phyloP scores from a whole-genome alignment of 2,113 vertebrate genomes.

The Tragelaphus scriptus region DNA sequence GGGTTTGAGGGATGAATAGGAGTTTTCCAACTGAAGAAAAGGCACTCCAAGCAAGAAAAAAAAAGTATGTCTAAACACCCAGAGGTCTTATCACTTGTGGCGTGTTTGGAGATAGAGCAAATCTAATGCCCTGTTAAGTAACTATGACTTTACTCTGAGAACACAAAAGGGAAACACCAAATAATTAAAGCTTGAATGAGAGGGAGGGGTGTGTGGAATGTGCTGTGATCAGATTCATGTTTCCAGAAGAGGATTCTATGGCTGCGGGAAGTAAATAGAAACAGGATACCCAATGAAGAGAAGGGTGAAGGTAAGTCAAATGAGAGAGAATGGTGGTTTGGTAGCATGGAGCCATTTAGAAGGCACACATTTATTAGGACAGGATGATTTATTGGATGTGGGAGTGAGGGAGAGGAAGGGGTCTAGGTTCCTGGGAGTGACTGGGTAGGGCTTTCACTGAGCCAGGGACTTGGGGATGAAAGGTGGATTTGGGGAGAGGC shows the following conservation, averaged over 20 bases:
- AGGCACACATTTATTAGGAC: background rate
- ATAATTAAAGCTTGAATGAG: background rate
- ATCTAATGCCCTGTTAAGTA: background rate
- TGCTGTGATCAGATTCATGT: background rate
- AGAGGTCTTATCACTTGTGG: background rate
- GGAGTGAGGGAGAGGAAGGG: background rate
- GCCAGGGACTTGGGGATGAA: background rate
- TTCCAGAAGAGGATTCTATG: constrained; percentile 25
- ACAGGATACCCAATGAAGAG: background rate
- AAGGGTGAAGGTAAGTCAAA: background rate
- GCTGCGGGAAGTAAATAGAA: background rate
- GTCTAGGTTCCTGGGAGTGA: background rate
- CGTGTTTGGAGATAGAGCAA: background rate
- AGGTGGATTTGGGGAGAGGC: background rate
- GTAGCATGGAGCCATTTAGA: background rate
- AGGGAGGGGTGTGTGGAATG: background rate
- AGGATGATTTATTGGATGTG: background rate
- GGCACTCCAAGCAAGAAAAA: background rate
- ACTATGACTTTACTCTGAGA: background rate
- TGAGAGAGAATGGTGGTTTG: background rate
- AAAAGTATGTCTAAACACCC: background rate
- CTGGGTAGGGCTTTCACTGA: background rate
- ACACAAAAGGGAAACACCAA: background rate
- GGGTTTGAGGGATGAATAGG: constrained; percentile 34
- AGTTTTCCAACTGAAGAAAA: constrained; percentile 33